Percentiles rank a stretch among this genome's conserved stretches.
These are phyloP conservation scores for Lypha dubia DNA, from an alignment of 2,888 invertebrate species.

Conservation along the genomic window DNA sequence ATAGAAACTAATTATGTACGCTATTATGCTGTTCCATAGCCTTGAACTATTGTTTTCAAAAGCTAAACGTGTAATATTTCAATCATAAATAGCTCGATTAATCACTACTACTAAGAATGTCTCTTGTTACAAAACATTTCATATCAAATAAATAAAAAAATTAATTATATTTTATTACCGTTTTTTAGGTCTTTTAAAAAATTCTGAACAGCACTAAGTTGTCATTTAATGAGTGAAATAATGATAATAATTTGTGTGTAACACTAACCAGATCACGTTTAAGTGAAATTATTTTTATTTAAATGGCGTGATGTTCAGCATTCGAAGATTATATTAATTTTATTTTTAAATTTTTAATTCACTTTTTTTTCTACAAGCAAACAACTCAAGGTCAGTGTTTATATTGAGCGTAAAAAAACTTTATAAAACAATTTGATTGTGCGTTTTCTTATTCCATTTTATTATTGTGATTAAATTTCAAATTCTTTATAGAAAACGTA, in stretches of 20 bases:
- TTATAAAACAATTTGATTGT: not conserved
- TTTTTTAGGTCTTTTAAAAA: not conserved
- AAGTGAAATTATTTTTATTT: not conserved
- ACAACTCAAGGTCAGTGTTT: conserved; percentile 15
- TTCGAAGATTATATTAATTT: not conserved
- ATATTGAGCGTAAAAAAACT: too few relatives aligned
- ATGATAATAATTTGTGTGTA: not conserved
- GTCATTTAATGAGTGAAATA: not conserved
- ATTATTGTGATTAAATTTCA: not conserved
- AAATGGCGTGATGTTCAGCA: conserved; percentile 9
- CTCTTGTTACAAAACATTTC: too few relatives aligned
- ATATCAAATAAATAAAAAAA: not conserved
- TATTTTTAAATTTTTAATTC: not conserved
- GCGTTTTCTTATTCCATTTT: conserved; percentile 34
- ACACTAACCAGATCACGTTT: not conserved
- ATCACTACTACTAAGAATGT: too few relatives aligned
- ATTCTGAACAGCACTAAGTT: not conserved
- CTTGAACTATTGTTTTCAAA: too few relatives aligned
- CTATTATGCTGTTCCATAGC: too few relatives aligned
- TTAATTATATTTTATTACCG: not conserved
- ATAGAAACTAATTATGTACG: too few relatives aligned
- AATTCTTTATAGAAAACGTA: not conserved
- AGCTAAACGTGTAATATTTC: too few relatives aligned
- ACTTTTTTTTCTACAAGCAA: not conserved
- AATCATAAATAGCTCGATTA: too few relatives aligned